Evolutionary conservation across 2,113 vertebrate species (phyloP).

Genomic region (Chaetodon auriga): DNA sequence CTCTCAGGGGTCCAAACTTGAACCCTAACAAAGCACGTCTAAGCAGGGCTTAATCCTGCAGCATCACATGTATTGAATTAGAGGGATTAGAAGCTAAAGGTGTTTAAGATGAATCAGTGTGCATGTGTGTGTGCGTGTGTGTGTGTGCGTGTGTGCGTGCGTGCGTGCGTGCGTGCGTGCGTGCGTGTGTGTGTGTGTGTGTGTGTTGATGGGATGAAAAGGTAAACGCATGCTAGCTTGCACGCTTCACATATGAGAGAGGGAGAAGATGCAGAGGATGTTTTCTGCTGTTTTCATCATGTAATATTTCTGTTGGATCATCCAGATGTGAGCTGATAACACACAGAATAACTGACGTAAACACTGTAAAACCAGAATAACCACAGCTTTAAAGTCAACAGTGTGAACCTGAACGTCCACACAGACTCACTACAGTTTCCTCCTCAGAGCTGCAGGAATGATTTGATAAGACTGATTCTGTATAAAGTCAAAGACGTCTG

Average conservation of each 20-base stretch:
- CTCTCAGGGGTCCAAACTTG: constrained; percentile 32
- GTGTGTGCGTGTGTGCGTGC: constrained; percentile 4
- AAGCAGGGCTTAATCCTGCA: constrained; percentile 45
- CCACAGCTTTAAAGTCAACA: too few relatives aligned
- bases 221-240: neutral
- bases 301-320: too few relatives aligned
- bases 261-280: neutral
- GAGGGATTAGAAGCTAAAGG: constrained; percentile 50
- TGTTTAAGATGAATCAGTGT: constrained; percentile 28
- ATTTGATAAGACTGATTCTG: too few relatives aligned
- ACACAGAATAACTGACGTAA: too few relatives aligned
- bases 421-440: too few relatives aligned
- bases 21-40: constrained; percentile 42
- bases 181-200: constrained; percentile 3
- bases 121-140: constrained; percentile 29
- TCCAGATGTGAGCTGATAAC: too few relatives aligned
- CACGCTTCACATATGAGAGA: neutral
- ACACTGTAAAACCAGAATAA: too few relatives aligned
- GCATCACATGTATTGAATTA: constrained; percentile 45
- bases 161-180: too few relatives aligned
- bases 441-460: too few relatives aligned
- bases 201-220: neutral
- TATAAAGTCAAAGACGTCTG: too few relatives aligned
- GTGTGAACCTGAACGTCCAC: too few relatives aligned
- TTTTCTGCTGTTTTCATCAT: too few relatives aligned